Evolutionary conservation across 2,113 vertebrate genomes (phyloP).

Genomic region (Loxodonta africana): DNA sequence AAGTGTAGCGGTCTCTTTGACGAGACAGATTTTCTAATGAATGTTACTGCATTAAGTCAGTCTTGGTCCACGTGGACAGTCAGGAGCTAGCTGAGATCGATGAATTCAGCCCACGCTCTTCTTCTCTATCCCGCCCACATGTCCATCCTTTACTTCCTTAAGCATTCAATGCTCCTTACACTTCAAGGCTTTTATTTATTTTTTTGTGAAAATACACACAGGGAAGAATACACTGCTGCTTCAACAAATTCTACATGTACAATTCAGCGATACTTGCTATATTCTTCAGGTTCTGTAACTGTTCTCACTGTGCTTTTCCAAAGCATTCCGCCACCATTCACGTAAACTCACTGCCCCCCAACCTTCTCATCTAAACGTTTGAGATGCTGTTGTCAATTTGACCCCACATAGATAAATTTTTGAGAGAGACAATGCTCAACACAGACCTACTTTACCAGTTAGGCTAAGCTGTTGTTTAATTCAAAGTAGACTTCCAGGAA

Average conservation of each 20-base stretch:
- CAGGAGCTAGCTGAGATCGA: background rate
- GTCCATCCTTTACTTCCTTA: background rate
- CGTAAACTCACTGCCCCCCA: background rate
- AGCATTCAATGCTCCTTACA: background rate
- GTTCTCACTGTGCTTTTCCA: background rate
- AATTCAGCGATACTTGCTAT: background rate
- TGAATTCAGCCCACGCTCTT: background rate
- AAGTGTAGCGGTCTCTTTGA: constrained; percentile 1
- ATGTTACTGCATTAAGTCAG: background rate
- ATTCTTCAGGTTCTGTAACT: background rate
- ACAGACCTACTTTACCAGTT: background rate
- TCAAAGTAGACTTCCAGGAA: background rate
- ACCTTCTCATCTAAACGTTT: background rate
- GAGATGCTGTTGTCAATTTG: background rate
- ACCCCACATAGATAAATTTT: background rate
- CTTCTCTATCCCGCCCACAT: background rate
- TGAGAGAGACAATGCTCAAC: background rate
- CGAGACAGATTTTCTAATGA: background rate
- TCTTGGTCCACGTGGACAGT: background rate
- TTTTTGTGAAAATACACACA: too few relatives aligned
- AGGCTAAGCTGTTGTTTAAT: background rate
- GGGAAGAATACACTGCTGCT: background rate
- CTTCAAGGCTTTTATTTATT: background rate
- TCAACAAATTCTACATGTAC: background rate
- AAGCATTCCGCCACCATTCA: background rate